phyloP scores from a whole-genome alignment of 2,888 invertebrate species.

The Leptinotarsa juncta region DNA sequence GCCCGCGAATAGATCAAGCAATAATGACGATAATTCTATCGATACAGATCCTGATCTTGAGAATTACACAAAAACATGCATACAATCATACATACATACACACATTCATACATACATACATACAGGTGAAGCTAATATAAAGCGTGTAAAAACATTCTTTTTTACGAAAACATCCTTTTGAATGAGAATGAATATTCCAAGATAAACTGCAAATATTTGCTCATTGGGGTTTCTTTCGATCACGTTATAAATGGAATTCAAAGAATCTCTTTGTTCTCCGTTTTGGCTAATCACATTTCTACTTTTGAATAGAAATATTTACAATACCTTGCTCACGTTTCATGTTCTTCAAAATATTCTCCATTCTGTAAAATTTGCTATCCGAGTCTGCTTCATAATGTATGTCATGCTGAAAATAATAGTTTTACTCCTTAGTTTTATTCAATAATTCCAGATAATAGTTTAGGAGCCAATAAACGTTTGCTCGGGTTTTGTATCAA shows the following conservation, averaged over 20 bases:
- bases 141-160: too few relatives aligned
- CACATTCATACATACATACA: too few relatives aligned
- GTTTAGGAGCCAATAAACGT: conserved; percentile 1
- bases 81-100: too few relatives aligned
- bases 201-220: too few relatives aligned
- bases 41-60: too few relatives aligned
- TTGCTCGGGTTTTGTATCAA: background rate
- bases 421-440: background rate
- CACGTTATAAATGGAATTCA: background rate
- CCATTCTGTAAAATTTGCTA: conserved; percentile 28
- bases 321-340: conserved; percentile 39
- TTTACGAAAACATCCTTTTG: too few relatives aligned
- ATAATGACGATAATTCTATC: too few relatives aligned
- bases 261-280: background rate
- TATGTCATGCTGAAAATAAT: conserved; percentile 27
- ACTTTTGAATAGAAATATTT: conserved; percentile 15
- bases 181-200: too few relatives aligned
- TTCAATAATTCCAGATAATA: background rate
- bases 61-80: too few relatives aligned
- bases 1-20: too few relatives aligned
- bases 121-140: too few relatives aligned
- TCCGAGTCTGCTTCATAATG: conserved; percentile 25
- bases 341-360: conserved; percentile 31
- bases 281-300: background rate
- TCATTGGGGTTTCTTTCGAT: too few relatives aligned